These are phyloP conservation scores for Cerastis leucographa DNA, from an alignment of 2,888 invertebrate genomes.

Conservation along the genomic window DNA sequence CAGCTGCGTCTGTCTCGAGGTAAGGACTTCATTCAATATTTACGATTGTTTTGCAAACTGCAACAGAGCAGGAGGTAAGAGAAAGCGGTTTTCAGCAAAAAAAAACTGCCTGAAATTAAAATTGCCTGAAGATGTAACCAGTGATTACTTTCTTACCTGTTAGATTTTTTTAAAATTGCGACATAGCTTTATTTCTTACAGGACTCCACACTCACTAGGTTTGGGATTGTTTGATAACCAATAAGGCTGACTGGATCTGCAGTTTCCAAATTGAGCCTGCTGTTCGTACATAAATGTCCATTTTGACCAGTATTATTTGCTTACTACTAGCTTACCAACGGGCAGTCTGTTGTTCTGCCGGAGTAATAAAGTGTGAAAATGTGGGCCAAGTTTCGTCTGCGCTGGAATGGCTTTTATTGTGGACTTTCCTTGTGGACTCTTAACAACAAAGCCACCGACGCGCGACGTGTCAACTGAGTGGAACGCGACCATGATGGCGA, in stretches of 20 bases:
- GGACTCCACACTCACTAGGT: neutral
- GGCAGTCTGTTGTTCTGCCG: neutral
- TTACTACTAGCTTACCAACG: neutral
- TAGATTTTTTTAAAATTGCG: neutral
- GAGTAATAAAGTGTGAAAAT: neutral
- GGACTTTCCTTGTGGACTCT: neutral
- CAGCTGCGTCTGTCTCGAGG: conserved; percentile 74
- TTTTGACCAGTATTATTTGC: neutral
- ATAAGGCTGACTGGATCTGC: neutral
- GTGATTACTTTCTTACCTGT: too few relatives aligned
- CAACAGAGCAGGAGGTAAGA: neutral
- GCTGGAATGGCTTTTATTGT: neutral
- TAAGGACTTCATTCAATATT: conserved; percentile 84
- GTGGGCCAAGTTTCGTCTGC: neutral
- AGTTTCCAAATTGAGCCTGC: neutral
- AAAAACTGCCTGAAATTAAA: neutral
- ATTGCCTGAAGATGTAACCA: neutral
- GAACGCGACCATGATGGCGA: neutral
- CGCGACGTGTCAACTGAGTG: neutral
- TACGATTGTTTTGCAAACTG: conserved; percentile 77
- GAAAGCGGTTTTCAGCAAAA: conserved; percentile 6
- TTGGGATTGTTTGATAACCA: neutral
- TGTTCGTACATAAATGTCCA: neutral
- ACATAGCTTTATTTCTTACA: neutral
- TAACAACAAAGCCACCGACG: neutral